Evolutionary conservation across 2,113 vertebrate species (phyloP), one percentile per base, ranked within the genome.

Genomic region (Pachypanchax playfairii): DNA sequence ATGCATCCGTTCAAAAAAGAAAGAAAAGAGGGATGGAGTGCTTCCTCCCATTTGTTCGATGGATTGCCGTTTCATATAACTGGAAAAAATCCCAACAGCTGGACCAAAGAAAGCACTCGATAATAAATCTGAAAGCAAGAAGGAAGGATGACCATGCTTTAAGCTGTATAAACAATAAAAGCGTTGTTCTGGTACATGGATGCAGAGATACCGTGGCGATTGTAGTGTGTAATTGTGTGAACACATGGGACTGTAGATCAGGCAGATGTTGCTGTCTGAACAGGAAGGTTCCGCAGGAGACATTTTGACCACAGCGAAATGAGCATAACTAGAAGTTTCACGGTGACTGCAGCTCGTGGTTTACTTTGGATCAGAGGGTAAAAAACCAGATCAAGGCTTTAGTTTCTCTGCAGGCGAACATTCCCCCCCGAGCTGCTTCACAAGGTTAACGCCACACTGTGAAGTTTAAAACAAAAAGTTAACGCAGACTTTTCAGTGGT

Each of bases 21-120:
- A 51, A 26, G 24, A 46, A 7, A 24, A 46, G n/a, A 18, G 9
- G 31, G 9, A 42, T n/a, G 3, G 49, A 53, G 36, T 24, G 67
- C 65, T 69, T 73, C 57, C 56, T 71, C 64, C 61, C 64, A 72
- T 77, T 77, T 64, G 63, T 65, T 61, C 10, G 51, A 73, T 63
- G 69, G 69, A 80, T 83, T 66, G 36, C 13, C 20, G 10, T 57
- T 12, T 5, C 28, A 26, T 51, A 65, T 46, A 55, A 83, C 62
- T 60, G 44, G 36, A 64, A 84, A 74, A 61, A 70, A 77, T 63
- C 50, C 2, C 26, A 85, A 66, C 79, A 85, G 86, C 84, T 83
- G 82, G 75, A 73, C 70, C 49, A 17, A 54, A 77, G 58, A 75
- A 47, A 33, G 47, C 0, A 14, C 25, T 56, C 4, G 0, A 56